These are phyloP conservation scores for Cyprinus carpio DNA, from an alignment of 2,113 vertebrate genomes.

Conservation along the genomic window DNA sequence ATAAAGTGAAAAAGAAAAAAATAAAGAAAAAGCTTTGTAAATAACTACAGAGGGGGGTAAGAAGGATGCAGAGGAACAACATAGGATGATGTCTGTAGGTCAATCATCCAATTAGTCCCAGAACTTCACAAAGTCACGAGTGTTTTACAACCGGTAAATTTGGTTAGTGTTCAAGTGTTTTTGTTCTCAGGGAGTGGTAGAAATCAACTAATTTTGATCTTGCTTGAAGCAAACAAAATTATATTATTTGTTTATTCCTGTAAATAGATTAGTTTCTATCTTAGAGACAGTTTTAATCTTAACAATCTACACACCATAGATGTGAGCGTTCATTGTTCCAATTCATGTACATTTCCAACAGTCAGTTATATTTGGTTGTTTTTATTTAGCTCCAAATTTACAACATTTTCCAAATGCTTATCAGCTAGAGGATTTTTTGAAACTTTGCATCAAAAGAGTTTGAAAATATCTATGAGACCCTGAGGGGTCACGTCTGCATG, in stretches of 20 bases:
- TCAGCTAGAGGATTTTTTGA: not conserved
- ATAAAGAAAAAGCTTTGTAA: slow-evolving; percentile 10
- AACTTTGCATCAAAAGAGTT: not conserved
- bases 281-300: not conserved
- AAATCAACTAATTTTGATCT: not conserved
- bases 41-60: slow-evolving; percentile 7
- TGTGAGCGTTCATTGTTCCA: not conserved
- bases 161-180: not conserved
- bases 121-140: not conserved
- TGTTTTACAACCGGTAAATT: not conserved
- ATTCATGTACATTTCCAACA: not conserved
- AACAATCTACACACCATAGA: not conserved
- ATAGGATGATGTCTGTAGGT: slow-evolving; percentile 22
- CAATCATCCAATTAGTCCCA: slow-evolving; percentile 17
- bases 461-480: slow-evolving; percentile 12
- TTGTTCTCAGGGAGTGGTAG: not conserved
- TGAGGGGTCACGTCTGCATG: slow-evolving; percentile 20
- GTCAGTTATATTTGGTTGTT: not conserved
- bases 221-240: not conserved
- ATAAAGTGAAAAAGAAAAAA: not conserved
- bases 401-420: not conserved
- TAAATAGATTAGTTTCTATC: not conserved
- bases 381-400: slow-evolving; percentile 1
- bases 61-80: slow-evolving; percentile 4
- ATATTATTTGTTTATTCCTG: not conserved